phyloP scores from a whole-genome alignment of 2,888 invertebrate species.

The Perithous albicinctus region DNA sequence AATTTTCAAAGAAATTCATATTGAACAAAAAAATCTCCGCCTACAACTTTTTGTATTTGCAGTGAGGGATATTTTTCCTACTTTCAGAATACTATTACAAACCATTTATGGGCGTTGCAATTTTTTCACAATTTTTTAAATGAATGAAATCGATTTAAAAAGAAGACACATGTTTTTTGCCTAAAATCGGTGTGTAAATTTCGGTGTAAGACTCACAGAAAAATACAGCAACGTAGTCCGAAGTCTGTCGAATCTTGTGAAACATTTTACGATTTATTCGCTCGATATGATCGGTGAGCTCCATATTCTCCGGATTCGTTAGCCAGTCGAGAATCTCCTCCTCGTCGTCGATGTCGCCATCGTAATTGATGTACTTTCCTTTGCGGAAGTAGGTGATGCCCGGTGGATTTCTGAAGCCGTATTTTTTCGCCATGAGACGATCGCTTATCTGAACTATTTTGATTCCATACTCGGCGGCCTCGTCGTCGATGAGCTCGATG shows the following conservation, averaged over 20 bases:
- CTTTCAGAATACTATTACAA: too few relatives aligned
- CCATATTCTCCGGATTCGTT: constrained; percentile 97
- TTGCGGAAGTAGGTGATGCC: constrained; percentile 96
- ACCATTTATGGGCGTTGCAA: too few relatives aligned
- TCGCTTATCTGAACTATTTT: constrained; percentile 95
- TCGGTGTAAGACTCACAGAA: constrained; percentile 90
- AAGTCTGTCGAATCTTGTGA: constrained; percentile 94
- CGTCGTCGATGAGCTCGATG: constrained; percentile 95
- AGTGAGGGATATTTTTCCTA: too few relatives aligned
- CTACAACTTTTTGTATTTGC: too few relatives aligned
- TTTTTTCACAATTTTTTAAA: too few relatives aligned
- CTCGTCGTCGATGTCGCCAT: constrained; percentile 96
- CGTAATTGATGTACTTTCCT: constrained; percentile 95
- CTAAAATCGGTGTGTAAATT: too few relatives aligned
- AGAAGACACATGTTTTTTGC: too few relatives aligned
- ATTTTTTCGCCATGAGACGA: constrained; percentile 96
- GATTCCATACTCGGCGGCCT: constrained; percentile 96
- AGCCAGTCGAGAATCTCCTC: constrained; percentile 96
- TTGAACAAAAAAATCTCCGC: too few relatives aligned
- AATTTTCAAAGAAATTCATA: too few relatives aligned
- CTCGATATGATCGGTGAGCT: constrained; percentile 96
- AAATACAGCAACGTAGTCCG: constrained; percentile 96
- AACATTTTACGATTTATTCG: constrained; percentile 97
- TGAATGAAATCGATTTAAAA: too few relatives aligned
- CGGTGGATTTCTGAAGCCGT: constrained; percentile 95